phyloP scores from a whole-genome alignment of 2,113 vertebrate species.

The Reinhardtius hippoglossoides region DNA sequence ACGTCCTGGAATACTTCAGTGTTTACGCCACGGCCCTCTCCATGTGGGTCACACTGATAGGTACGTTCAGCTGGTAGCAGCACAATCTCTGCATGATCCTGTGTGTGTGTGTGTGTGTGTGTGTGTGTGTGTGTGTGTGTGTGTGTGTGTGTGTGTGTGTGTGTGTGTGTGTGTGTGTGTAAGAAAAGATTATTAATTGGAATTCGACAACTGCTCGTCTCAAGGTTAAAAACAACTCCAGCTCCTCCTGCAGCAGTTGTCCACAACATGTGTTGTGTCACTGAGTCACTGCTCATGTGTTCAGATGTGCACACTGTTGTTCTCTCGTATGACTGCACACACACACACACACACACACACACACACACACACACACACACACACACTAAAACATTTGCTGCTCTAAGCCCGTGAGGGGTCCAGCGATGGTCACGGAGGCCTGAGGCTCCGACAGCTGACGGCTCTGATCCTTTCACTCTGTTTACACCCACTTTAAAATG shows the following conservation, averaged over 20 bases:
- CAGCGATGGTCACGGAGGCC: neutral
- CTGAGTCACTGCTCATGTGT: conserved; percentile 24
- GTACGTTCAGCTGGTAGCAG: conserved; percentile 60
- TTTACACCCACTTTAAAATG: too few species aligned
- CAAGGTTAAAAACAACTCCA: neutral
- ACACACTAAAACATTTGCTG: neutral
- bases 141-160: too few species aligned
- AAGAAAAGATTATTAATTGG: neutral
- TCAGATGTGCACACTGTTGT: neutral
- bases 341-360: conserved; percentile 6
- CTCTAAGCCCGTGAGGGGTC: neutral
- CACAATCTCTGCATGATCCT: too few species aligned
- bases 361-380: conserved; percentile 1
- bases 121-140: too few species aligned
- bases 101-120: neutral
- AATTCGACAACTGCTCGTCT: neutral
- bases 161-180: too few species aligned
- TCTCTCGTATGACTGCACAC: neutral
- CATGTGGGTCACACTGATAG: conserved; percentile 96
- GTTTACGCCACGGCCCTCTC: conserved; percentile 93
- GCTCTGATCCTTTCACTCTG: too few species aligned
- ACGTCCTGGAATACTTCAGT: conserved; percentile 95
- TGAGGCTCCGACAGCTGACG: neutral
- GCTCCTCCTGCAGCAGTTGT: conserved; percentile 46
- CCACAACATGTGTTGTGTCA: conserved; percentile 40